A percentile compares a stretch with the other conserved stretches of the same genome.
phyloP scores from a whole-genome alignment of 2,888 invertebrate species.

The Ariolimax columbianus region DNA sequence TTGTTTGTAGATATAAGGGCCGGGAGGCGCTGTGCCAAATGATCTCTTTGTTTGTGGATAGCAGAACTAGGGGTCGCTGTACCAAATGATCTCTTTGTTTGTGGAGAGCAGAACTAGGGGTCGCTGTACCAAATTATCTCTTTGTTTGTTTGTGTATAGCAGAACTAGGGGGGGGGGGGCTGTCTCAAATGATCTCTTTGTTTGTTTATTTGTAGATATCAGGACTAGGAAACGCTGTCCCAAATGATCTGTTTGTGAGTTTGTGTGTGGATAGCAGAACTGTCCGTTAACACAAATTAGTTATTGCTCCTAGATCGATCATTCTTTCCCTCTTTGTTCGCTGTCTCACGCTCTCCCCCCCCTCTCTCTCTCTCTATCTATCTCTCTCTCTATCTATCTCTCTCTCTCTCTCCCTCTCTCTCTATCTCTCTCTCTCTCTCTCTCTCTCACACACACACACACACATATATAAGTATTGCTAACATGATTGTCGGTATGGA shows the following conservation, averaged over 20 bases:
- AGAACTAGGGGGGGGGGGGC: too few relatives aligned
- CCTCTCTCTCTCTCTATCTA: too few relatives aligned
- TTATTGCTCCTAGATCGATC: too few relatives aligned
- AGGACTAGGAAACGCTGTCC: neutral
- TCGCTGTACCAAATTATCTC: neutral
- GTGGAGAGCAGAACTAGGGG: neutral
- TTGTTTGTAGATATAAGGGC: neutral
- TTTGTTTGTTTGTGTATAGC: neutral
- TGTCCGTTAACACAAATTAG: too few relatives aligned
- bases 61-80: neutral
- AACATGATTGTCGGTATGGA: too few relatives aligned
- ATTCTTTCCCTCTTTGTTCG: too few relatives aligned
- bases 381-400: too few relatives aligned
- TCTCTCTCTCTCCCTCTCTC: too few relatives aligned
- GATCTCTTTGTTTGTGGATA: neutral
- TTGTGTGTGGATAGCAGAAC: neutral
- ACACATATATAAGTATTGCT: too few relatives aligned
- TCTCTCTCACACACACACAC: too few relatives aligned
- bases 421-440: too few relatives aligned
- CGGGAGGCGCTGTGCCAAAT: neutral
- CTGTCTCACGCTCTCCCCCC: too few relatives aligned
- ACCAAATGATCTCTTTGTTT: neutral
- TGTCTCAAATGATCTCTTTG: neutral
- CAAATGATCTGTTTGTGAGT: neutral
- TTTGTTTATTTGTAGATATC: neutral